These are phyloP conservation scores for Notamacropus eugenii DNA, from an alignment of 2,797 vertebrate species.

Conservation along the genomic window DNA sequence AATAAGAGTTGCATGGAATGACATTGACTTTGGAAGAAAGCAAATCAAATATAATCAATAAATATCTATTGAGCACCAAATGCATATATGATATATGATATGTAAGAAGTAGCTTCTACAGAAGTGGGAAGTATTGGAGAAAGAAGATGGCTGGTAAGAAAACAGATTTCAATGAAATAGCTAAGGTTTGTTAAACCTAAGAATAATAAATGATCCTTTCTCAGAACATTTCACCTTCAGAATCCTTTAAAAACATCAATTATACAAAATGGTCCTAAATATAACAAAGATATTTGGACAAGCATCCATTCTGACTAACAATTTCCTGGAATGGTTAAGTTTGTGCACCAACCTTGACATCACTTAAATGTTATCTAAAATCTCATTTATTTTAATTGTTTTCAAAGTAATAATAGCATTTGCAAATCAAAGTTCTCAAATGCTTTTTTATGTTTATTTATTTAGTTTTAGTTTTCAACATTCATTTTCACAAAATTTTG, in stretches of 20 bases:
- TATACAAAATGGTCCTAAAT: background rate
- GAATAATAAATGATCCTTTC: background rate
- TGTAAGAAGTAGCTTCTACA: background rate
- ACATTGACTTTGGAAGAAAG: background rate
- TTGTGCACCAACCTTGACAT: background rate
- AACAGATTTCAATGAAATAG: background rate
- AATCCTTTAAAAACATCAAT: slow-evolving; percentile 45
- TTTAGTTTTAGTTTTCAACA: no score
- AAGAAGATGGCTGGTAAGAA: background rate
- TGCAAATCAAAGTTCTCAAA: background rate
- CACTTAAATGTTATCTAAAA: slow-evolving; percentile 9
- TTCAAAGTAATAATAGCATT: background rate
- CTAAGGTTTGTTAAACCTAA: slow-evolving; percentile 1
- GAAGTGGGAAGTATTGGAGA: background rate
- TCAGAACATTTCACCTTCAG: slow-evolving; percentile 15
- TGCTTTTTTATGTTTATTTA: background rate
- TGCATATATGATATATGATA: background rate
- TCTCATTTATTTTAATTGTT: slow-evolving; percentile 12
- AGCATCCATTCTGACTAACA: background rate
- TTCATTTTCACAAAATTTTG: no score
- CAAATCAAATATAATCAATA: background rate
- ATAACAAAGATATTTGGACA: background rate
- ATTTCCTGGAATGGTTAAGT: background rate
- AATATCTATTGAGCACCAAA: background rate
- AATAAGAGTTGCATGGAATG: background rate